Evolutionary conservation across 2,113 vertebrate species (phyloP).

Genomic region (Turdus rufiventris): DNA sequence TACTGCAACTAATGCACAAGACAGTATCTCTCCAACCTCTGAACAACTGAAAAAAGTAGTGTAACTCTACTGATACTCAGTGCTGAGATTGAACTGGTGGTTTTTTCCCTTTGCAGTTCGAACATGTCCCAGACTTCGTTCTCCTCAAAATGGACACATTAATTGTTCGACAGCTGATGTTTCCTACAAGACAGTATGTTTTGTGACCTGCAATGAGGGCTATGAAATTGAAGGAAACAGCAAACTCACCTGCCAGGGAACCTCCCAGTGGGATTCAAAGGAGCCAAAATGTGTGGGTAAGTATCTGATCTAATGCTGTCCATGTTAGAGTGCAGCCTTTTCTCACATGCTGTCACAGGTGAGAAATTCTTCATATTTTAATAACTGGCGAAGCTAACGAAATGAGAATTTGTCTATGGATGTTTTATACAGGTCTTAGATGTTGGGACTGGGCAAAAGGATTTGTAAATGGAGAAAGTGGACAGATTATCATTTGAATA

Average conservation of each 20-base stretch:
- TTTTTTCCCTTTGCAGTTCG: conserved; percentile 73
- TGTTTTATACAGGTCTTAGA: background rate
- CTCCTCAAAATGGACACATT: conserved; percentile 79
- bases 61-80: background rate
- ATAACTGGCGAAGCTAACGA: background rate
- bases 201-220: conserved; percentile 83
- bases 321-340: background rate
- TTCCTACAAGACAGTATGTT: conserved; percentile 80
- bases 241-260: conserved; percentile 84
- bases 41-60: background rate
- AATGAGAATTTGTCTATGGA: background rate
- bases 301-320: conserved; percentile 38
- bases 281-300: conserved; percentile 92
- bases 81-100: background rate
- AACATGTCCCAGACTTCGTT: conserved; percentile 80
- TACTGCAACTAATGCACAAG: background rate
- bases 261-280: conserved; percentile 86
- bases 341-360: background rate
- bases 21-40: background rate
- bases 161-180: conserved; percentile 79
- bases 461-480: background rate
- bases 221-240: conserved; percentile 84
- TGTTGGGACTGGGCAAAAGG: background rate
- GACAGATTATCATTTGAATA: background rate
- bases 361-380: background rate